These are phyloP conservation scores for Agonopterix alstromeriana DNA, from an alignment of 2,888 invertebrate genomes.

Conservation along the genomic window DNA sequence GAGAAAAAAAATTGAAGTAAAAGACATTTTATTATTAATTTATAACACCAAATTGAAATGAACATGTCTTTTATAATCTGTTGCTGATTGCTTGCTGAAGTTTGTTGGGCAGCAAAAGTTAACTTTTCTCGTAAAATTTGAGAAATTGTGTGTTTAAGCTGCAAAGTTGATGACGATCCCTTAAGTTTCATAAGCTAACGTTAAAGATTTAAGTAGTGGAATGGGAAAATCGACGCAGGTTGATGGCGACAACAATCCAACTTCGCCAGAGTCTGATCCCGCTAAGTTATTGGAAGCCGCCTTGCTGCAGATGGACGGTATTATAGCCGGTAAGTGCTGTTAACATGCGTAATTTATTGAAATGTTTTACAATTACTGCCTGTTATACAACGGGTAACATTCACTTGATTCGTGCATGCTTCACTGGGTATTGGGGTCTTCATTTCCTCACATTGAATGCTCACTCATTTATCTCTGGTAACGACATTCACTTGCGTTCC, in stretches of 20 bases:
- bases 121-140: slow-evolving; percentile 34
- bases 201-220: slow-evolving; percentile 25
- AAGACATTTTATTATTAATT: neutral
- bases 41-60: neutral
- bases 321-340: slow-evolving; percentile 83
- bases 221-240: slow-evolving; percentile 68
- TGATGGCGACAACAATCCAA: slow-evolving; percentile 70
- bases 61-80: slow-evolving; percentile 2
- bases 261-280: slow-evolving; percentile 85
- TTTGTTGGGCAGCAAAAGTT: slow-evolving; percentile 53
- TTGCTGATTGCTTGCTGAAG: slow-evolving; percentile 28
- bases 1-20: neutral
- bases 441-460: slow-evolving; percentile 14
- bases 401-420: slow-evolving; percentile 25
- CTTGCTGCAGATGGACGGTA: slow-evolving; percentile 92
- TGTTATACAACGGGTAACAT: slow-evolving; percentile 2
- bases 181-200: slow-evolving; percentile 3
- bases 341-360: neutral
- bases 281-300: slow-evolving; percentile 91
- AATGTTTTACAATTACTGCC: neutral
- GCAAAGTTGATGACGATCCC: slow-evolving; percentile 7
- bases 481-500: slow-evolving; percentile 2
- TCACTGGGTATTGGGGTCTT: slow-evolving; percentile 37
- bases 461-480: slow-evolving; percentile 11
- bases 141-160: slow-evolving; percentile 10